Conservation (phyloP, 2,888 invertebrate genomes). For the Prosapia bicincta region DNA sequence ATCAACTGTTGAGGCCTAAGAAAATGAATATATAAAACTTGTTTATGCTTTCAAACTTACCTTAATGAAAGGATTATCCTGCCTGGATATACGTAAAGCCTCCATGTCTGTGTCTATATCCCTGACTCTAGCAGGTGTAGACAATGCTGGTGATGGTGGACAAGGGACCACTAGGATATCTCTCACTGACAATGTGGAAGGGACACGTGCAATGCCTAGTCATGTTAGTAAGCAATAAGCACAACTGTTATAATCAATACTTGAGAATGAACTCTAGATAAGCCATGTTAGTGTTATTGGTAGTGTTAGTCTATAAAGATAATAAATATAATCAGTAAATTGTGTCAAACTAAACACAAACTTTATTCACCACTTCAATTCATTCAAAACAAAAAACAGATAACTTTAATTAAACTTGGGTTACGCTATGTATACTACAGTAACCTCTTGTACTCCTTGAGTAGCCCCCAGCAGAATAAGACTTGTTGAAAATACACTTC, state of each 20-base stretch:
- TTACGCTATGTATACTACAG: too few relatives aligned
- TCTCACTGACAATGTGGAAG: slow-evolving; percentile 49
- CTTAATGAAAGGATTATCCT: slow-evolving; percentile 82
- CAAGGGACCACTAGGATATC: slow-evolving; percentile 45
- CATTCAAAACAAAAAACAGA: too few relatives aligned
- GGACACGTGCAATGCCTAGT: slow-evolving; percentile 46
- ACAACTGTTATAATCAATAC: background rate
- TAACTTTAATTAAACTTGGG: too few relatives aligned
- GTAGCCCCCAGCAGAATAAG: too few relatives aligned
- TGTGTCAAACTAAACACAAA: too few relatives aligned
- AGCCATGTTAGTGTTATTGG: background rate
- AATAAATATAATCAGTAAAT: too few relatives aligned
- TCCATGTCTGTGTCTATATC: slow-evolving; percentile 85
- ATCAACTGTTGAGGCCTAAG: too few relatives aligned
- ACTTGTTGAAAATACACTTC: too few relatives aligned
- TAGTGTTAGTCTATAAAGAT: too few relatives aligned
- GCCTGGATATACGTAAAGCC: slow-evolving; percentile 71
- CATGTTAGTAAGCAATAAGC: slow-evolving; percentile 5
- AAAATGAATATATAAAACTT: too few relatives aligned
- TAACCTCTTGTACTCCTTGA: too few relatives aligned
- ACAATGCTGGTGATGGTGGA: slow-evolving; percentile 52
- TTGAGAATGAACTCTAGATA: background rate
- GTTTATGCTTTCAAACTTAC: slow-evolving; percentile 46
- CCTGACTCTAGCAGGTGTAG: slow-evolving; percentile 69
- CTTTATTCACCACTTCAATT: too few relatives aligned